Evolutionary conservation across 2,113 vertebrate species (phyloP).

Genomic region (Stigmatopora argus): DNA sequence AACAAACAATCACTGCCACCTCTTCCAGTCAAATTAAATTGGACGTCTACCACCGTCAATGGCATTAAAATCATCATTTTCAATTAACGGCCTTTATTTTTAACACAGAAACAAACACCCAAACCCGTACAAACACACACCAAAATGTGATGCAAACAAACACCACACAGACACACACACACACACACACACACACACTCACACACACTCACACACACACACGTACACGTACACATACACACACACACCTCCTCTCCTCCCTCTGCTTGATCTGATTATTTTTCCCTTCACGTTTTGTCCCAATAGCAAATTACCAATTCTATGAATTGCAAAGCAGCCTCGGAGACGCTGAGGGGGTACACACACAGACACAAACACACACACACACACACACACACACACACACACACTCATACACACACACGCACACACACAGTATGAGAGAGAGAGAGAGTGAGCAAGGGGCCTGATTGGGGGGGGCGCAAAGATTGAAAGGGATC

Average conservation of each 20-base stretch:
- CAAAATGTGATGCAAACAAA: background rate
- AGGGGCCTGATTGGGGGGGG: slow-evolving; percentile 22
- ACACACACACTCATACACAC: background rate
- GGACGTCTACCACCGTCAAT: too few relatives aligned
- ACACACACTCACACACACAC: background rate
- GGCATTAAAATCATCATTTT: too few relatives aligned
- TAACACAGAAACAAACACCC: background rate
- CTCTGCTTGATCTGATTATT: slow-evolving; percentile 82
- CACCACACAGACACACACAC: background rate
- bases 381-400: slow-evolving; percentile 2
- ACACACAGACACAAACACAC: slow-evolving; percentile 1
- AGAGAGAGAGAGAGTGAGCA: background rate
- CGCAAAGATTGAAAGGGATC: slow-evolving; percentile 82
- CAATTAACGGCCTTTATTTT: too few relatives aligned
- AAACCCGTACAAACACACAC: too few relatives aligned
- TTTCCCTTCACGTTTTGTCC: slow-evolving; percentile 87
- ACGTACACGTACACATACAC: background rate
- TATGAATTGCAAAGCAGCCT: slow-evolving; percentile 88
- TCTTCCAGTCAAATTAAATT: too few relatives aligned
- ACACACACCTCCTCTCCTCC: slow-evolving; percentile 52
- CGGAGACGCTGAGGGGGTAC: slow-evolving; percentile 74
- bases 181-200: background rate
- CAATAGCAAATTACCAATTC: slow-evolving; percentile 89
- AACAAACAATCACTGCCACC: too few relatives aligned
- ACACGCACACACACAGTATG: background rate